Evolutionary conservation across 2,888 invertebrate genomes (phyloP), one percentile per base, ranked within the genome.

Genomic region (Lycia hirtaria): DNA sequence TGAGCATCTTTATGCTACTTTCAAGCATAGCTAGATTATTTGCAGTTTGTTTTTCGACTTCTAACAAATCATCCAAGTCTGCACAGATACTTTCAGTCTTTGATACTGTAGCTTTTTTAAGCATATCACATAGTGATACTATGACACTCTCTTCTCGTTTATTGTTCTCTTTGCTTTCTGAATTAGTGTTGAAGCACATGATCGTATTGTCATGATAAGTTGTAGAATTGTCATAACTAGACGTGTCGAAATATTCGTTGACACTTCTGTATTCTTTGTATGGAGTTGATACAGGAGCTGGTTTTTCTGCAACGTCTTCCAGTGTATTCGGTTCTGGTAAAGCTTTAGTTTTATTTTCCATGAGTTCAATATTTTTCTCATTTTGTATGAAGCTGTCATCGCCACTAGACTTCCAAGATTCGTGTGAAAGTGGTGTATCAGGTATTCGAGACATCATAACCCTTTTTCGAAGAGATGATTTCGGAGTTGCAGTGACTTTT

Each of bases 361-460:
- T 61, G 22, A 83, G 82, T 60, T 85, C 72, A 19, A 89, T 85
- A 54, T 88, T 83, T 63, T 84, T 86, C 48, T 92, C 91, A 24
- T 76, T 85, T 68, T 78, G 80, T 38, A 92, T 67, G 50, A 92
- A 92, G 68, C 91, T 91, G 6, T 78, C 76, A 65, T 92, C 90
- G 68, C 83, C 77, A 45, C 80, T 83, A 0, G 86, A 87, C 62
- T 83, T 85, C 74, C 81, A 85, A 3, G 88, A 88, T 41, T 78
- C 73, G 60, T 87, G 87, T 6, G 78, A 81, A 4, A 78, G 54
- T 35, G 85, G 84, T 41, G 86, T 87, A 35, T 85, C 83, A 10
- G 76, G 73, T 35, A 80, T 57, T 3, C 22, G 35, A 1, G 67
- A 60, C n/a, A 59, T 49, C 12, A 59, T 22, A 1, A 63, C 40